Base-by-base conservation (phyloP, 2,888 invertebrate species). In the Willowsia nigromaculata region DNA sequence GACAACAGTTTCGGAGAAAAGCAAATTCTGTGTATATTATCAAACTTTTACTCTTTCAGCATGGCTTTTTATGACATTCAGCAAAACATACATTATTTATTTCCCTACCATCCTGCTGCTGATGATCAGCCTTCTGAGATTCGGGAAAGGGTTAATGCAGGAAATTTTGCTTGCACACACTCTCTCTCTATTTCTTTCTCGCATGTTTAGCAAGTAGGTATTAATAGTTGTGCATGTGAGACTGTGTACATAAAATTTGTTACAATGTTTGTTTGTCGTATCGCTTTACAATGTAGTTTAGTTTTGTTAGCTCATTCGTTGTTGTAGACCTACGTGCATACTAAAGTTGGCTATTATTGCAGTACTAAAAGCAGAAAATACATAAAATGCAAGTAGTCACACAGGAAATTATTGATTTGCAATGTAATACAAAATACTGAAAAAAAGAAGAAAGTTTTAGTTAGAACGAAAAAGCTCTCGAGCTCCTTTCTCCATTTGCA, bases 401-500 rank as follows among this genome's bases (percentile, higher is more conserved):
- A 85, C 47, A 85, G 85, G 78, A 47, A 65, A 37, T 78, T 85
- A 85, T 85, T 85, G 85, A 85, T 85, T 85, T 85, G 85, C 78
- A 78, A 65, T 78, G 85, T 85, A 65, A 59, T 33, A 47, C 22
- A 37, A 9, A 2, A 15, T 13, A 47, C 13, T 9, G 30, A 33
- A 53, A n/a, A 30, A 81, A 43, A 33, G 62, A 43, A 84, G n/a
- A 68, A 22, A 56, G 9, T 25, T 59, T 7, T 27, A 27, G 5
- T 59, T 7, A 22, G 22, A 11, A 22, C 22, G 25, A 7, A 56
- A 56, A 22, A 18, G 22, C 56, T 13, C 13, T 47, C 56, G 18
- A 2, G 25, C 22, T 56, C 18, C 56, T 56, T 56, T 56, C n/a
- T n/a, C 18, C 56, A 56, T 56, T 56, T 56, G 13, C 47, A 47